These are phyloP conservation scores for Pristionchus maxplancki DNA, from an alignment of 2,888 invertebrate genomes.

Conservation along the genomic window DNA sequence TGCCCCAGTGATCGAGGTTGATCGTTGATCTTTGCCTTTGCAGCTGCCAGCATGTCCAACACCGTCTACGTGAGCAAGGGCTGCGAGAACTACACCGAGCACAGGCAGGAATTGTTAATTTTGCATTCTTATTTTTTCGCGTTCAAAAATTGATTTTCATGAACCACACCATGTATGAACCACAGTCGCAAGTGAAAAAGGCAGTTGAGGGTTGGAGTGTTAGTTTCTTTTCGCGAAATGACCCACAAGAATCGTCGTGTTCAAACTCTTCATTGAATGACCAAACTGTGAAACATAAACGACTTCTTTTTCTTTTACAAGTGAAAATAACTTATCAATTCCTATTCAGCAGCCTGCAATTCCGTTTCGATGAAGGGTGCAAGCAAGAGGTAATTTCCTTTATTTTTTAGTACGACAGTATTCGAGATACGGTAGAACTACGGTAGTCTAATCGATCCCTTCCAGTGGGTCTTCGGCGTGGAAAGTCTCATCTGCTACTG, in stretches of 20 bases:
- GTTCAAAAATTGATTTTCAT: background rate
- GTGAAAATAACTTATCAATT: background rate
- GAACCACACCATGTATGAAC: no score
- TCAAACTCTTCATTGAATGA: no score
- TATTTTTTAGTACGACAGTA: background rate
- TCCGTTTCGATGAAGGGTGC: slow-evolving; percentile 26
- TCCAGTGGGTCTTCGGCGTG: slow-evolving; percentile 51
- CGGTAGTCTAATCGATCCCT: background rate
- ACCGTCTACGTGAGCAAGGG: slow-evolving; percentile 51
- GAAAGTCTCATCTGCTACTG: slow-evolving; percentile 50
- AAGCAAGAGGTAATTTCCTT: slow-evolving; percentile 25
- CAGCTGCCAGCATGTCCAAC: slow-evolving; percentile 32
- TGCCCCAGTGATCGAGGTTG: no score
- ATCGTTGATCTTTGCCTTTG: background rate
- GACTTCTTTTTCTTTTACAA: background rate
- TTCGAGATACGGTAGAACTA: background rate
- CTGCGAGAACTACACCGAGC: slow-evolving; percentile 49
- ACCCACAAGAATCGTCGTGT: background rate
- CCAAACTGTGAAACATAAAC: background rate
- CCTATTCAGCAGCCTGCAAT: background rate
- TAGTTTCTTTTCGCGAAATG: background rate
- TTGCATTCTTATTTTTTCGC: background rate
- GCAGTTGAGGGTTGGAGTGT: no score
- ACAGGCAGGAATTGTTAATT: background rate
- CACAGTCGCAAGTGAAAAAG: no score